phyloP scores from a whole-genome alignment of 2,797 vertebrate genomes.

The Nasua narica region DNA sequence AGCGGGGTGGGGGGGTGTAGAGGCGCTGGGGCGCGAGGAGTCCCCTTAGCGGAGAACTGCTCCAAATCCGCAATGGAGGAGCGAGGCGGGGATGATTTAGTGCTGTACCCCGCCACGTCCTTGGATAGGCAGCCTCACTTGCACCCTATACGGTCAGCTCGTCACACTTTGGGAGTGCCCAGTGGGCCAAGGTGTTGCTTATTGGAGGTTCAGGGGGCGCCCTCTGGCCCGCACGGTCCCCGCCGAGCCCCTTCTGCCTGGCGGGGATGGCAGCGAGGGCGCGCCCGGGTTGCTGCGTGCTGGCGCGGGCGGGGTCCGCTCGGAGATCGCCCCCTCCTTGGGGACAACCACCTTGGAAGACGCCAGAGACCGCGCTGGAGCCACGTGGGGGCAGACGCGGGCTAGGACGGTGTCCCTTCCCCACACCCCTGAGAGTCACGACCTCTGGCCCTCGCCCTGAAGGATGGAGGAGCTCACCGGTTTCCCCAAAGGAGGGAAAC shows the following conservation, averaged over 20 bases:
- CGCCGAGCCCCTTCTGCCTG: neutral
- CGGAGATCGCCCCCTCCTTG: neutral
- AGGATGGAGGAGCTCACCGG: rapidly evolving
- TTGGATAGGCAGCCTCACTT: neutral
- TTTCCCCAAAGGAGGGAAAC: neutral
- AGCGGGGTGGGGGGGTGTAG: rapidly evolving
- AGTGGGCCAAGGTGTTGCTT: rapidly evolving
- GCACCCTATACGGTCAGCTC: neutral
- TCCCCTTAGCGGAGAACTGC: neutral
- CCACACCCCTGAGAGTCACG: rapidly evolving
- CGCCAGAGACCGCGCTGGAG: neutral
- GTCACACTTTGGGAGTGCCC: neutral
- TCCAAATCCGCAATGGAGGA: neutral
- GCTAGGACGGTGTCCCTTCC: neutral
- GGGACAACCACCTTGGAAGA: neutral
- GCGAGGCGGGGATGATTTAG: rapidly evolving
- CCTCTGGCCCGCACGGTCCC: neutral
- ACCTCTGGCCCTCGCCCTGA: no score
- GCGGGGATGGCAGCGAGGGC: neutral
- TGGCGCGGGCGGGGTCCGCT: no score
- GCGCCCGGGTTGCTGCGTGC: rapidly evolving
- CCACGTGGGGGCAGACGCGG: no score
- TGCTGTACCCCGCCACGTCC: neutral
- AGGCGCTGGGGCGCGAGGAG: neutral
- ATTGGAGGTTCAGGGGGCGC: neutral